Percentiles rank a stretch among this genome's conserved stretches.
phyloP scores from a whole-genome alignment of 2,797 vertebrate genomes.

The Cephalopachus bancanus region DNA sequence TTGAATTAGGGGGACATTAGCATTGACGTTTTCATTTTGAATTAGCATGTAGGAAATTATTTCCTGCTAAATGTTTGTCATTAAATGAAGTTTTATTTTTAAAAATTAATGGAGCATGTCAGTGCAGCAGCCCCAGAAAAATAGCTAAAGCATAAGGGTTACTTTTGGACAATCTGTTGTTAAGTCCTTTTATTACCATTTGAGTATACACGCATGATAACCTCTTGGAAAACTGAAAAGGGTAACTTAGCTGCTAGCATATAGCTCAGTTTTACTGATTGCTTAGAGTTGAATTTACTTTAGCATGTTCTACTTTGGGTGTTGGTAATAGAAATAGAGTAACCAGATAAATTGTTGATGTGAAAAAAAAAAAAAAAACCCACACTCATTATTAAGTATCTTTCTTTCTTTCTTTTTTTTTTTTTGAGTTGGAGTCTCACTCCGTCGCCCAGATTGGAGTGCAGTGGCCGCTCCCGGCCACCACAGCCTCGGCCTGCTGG shows the following conservation, averaged over 20 bases:
- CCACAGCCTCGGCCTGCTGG: too few species aligned
- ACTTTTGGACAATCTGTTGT: slow-evolving; percentile 40
- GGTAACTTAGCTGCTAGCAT: background rate
- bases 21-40: slow-evolving; percentile 62
- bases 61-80: slow-evolving; percentile 67
- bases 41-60: slow-evolving; percentile 52
- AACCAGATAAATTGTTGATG: slow-evolving; percentile 42
- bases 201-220: background rate
- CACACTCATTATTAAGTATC: background rate
- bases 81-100: slow-evolving; percentile 47
- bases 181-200: background rate
- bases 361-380: background rate
- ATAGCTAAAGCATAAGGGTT: slow-evolving; percentile 10
- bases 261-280: background rate
- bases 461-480: too few species aligned
- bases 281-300: slow-evolving; percentile 39
- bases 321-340: background rate
- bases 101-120: slow-evolving; percentile 64
- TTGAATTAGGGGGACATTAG: slow-evolving; percentile 69
- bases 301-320: slow-evolving; percentile 25
- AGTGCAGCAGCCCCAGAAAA: slow-evolving; percentile 28
- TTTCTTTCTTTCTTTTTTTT: slow-evolving; percentile 21
- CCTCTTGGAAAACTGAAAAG: slow-evolving; percentile 29
- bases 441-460: too few species aligned
- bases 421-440: too few species aligned